Conservation (phyloP, 2,888 invertebrate genomes). For the Agonopterix subpropinquella region DNA sequence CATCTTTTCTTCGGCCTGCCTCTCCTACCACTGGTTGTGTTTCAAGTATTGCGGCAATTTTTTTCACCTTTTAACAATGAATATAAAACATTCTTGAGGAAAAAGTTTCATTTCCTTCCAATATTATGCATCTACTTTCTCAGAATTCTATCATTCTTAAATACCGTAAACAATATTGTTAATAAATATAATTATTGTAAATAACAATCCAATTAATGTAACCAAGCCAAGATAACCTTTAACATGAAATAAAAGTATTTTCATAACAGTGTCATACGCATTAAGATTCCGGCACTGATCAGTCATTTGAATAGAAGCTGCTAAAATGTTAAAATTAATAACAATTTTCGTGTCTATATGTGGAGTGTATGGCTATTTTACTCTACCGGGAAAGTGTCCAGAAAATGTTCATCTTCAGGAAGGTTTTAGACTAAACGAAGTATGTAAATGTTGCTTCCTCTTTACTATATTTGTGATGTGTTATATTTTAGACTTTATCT, state of each 20-base stretch:
- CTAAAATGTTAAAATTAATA: constrained; percentile 34
- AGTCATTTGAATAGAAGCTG: not conserved
- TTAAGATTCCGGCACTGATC: not conserved
- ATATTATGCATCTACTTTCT: no score
- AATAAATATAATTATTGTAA: no score
- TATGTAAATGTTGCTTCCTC: constrained; percentile 22
- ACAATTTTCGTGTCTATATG: constrained; percentile 22
- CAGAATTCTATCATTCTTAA: no score
- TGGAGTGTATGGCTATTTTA: constrained; percentile 43
- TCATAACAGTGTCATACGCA: not conserved
- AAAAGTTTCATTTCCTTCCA: no score
- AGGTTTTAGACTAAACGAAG: constrained; percentile 48
- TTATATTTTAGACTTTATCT: no score
- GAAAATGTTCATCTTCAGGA: constrained; percentile 41
- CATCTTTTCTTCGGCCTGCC: no score
- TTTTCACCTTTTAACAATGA: no score
- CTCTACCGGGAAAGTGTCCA: constrained; percentile 50
- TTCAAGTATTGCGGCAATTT: no score
- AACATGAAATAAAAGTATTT: not conserved
- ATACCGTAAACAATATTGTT: no score
- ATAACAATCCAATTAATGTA: not conserved
- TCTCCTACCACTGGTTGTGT: no score
- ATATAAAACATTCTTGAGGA: no score
- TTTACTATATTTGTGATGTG: no score
- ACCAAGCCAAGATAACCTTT: not conserved